Base-by-base conservation (phyloP, 2,113 vertebrate species). In the Lepus americanus region DNA sequence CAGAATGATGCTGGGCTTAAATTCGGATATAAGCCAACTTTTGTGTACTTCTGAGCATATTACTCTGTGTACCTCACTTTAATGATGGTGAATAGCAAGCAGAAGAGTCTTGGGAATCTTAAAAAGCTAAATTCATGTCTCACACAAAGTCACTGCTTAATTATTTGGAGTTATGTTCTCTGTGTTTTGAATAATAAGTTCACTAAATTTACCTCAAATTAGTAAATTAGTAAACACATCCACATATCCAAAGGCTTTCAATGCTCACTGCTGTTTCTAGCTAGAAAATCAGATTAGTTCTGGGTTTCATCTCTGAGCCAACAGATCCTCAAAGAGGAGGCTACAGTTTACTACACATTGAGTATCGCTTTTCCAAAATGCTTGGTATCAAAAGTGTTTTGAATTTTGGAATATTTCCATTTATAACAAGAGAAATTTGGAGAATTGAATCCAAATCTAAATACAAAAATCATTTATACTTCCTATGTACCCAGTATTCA, bases 121-220 rank as follows among this genome's bases (percentile, higher is more conserved):
- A 49, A 44, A 87, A 96, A 91, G 39, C 64, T 51, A 82, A 89
- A 39, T 76, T 83, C 8, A 72, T 4, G 89, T 53, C 17, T 33
- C 29, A 76, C n/a, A 29, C 8, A 14, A 49, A 4, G 23, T 64
- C 0, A 8, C 29, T 67, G 69, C 36, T 81, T 17, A 81, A 0
- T 87, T 89, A 66, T 29, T 94, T 97, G 23, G 27, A 22, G 0
- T 87, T 94, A 5, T 77, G 7, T 55, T 73, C 25, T 90, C 31
- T 89, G 3, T 79, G 66, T 88, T 70, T 19, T 77, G 1, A 87
- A 33, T 70, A 76, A 25, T 83, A 81, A 92, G 31, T 63, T 1
- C 25, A 70, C 44, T 66, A 27, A 92, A 78, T 22, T 88, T 36
- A 27, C 31, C 19, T 88, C 44, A 44, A 44, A 44, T 44, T 44